Evolutionary conservation across 2,797 vertebrate genomes (phyloP).

Genomic region (Phalloptychus januarius): DNA sequence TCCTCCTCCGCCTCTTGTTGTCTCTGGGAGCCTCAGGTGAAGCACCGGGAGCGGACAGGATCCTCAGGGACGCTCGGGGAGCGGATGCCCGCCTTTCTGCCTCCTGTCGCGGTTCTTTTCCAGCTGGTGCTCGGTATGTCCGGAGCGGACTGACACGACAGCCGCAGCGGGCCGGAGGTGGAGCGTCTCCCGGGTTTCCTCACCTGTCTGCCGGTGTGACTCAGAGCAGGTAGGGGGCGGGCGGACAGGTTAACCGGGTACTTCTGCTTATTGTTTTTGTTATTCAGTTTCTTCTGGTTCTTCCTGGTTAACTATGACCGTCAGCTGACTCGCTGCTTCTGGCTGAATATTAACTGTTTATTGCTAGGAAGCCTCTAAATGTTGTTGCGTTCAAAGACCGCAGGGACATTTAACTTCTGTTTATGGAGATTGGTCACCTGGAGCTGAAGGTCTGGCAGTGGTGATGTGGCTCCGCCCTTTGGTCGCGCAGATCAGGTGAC

Average conservation of each 20-base stretch:
- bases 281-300: neutral
- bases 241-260: neutral
- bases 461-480: constrained; percentile 1
- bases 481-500: neutral
- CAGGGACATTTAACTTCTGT: neutral
- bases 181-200: constrained; percentile 9
- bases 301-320: neutral
- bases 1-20: constrained; percentile 7
- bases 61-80: neutral
- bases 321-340: constrained; percentile 12
- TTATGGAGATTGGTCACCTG: neutral
- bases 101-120: neutral
- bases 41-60: neutral
- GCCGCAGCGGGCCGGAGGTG: constrained; percentile 8
- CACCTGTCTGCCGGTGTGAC: constrained; percentile 44
- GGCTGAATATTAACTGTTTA: neutral
- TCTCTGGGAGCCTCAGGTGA: constrained; percentile 31
- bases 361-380: neutral
- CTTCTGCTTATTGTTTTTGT: neutral
- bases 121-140: constrained; percentile 5
- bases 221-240: constrained; percentile 72
- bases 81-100: neutral
- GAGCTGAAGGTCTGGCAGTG: neutral
- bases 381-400: neutral
- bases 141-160: constrained; percentile 10